Conservation (phyloP, 1,140 invertebrate genomes). For the Apocrypta bakeri region DNA sequence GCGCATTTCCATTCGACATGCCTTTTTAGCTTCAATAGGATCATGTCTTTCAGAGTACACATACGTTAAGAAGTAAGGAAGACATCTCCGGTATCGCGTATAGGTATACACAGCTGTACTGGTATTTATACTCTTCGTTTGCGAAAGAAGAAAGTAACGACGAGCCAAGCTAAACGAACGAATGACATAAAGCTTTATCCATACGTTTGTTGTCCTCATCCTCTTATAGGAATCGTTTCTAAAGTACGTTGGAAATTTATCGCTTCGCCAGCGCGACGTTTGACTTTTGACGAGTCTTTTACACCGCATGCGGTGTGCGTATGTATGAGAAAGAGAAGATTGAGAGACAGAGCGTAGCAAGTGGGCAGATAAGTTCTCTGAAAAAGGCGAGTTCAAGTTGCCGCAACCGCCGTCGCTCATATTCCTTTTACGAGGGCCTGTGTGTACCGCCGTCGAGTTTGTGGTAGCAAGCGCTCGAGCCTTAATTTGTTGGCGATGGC, state of each 20-base stretch:
- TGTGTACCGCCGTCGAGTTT: no score
- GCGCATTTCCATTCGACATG: no score
- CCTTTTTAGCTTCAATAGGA: no score
- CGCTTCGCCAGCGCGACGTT: neutral
- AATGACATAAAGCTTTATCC: no score
- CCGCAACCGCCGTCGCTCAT: neutral
- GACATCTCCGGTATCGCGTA: no score
- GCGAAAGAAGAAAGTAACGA: no score
- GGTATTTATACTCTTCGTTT: no score
- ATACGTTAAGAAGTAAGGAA: no score
- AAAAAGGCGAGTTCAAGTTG: neutral
- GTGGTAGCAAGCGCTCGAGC: neutral
- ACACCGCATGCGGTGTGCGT: neutral
- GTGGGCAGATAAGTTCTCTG: neutral
- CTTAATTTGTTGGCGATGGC: constrained; percentile 18
- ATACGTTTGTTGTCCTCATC: neutral
- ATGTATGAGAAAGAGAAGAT: constrained; percentile 1
- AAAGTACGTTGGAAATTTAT: constrained; percentile 27
- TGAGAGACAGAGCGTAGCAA: neutral
- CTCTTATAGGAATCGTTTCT: neutral
- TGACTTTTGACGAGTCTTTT: constrained; percentile 36
- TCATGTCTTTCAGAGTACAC: no score
- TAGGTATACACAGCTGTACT: no score
- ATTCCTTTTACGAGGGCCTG: constrained; percentile 5
- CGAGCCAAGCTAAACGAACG: no score